These are phyloP conservation scores for Hypsibius dujardini DNA, from an alignment of 1,140 invertebrate genomes.

Conservation along the genomic window DNA sequence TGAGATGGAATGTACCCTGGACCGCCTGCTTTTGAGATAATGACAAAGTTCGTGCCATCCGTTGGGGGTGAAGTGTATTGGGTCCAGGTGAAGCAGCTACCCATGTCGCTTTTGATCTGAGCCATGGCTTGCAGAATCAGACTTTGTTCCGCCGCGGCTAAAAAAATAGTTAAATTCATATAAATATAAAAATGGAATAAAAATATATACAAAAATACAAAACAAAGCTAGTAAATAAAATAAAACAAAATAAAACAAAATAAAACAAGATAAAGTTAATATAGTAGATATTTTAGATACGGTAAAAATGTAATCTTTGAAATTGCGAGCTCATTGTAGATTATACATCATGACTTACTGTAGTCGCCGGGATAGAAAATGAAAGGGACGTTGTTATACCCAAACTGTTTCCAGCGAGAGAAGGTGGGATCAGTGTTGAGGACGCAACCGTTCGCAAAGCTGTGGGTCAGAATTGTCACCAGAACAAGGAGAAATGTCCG, in stretches of 20 bases:
- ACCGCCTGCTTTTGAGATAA: neutral
- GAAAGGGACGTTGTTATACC: neutral
- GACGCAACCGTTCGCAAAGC: no score
- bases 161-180: no score
- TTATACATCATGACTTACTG: neutral
- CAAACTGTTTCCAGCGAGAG: neutral
- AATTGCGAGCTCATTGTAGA: no score
- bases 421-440: neutral
- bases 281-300: neutral
- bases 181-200: no score
- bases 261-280: no score
- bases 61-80: neutral
- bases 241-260: no score
- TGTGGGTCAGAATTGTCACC: no score
- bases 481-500: no score
- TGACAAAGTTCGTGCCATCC: neutral
- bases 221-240: no score
- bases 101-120: slow-evolving; percentile 12
- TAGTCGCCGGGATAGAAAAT: slow-evolving; percentile 1
- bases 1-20: neutral
- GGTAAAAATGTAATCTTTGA: no score
- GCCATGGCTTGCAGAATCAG: neutral
- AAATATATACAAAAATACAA: no score
- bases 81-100: neutral
- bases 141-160: neutral